These are phyloP conservation scores for Xylocopa sonorina DNA, from an alignment of 1,140 invertebrate genomes.

Conservation along the genomic window DNA sequence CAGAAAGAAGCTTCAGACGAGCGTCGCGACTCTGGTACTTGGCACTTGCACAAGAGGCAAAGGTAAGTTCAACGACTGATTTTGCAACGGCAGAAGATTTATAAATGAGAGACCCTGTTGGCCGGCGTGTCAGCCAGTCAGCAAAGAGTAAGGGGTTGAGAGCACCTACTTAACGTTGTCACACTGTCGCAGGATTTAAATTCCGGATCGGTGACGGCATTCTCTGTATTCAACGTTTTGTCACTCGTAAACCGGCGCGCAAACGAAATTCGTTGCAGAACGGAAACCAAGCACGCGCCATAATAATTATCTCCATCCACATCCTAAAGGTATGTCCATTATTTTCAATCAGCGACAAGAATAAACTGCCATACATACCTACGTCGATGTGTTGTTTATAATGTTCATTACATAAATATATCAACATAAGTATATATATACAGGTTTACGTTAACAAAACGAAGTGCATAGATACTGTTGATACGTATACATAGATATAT, in stretches of 20 bases:
- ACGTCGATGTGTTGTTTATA: background rate
- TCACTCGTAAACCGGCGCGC: conserved; percentile 47
- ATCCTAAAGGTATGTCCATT: conserved; percentile 29
- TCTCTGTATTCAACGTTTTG: conserved; percentile 54
- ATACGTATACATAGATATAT: background rate
- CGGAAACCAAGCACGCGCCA: conserved; percentile 41
- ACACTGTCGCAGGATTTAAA: conserved; percentile 59
- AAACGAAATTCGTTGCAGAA: conserved; percentile 34
- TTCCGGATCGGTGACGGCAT: conserved; percentile 64
- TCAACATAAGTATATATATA: conserved; percentile 9
- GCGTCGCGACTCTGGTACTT: conserved; percentile 47
- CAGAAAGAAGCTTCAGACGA: conserved; percentile 31
- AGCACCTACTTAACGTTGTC: conserved; percentile 50
- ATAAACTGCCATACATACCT: conserved; percentile 5
- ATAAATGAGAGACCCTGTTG: conserved; percentile 50
- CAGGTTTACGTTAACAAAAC: background rate
- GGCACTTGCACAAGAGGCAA: conserved; percentile 43
- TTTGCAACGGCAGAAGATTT: conserved; percentile 49
- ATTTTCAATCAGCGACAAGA: conserved; percentile 44
- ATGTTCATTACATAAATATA: background rate
- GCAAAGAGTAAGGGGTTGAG: conserved; percentile 36
- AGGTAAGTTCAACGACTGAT: conserved; percentile 54
- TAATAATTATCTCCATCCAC: conserved; percentile 36
- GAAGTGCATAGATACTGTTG: no score
- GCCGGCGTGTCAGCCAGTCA: conserved; percentile 30